Base-by-base conservation (phyloP, 2,888 invertebrate genomes). In the Elmis aenea region DNA sequence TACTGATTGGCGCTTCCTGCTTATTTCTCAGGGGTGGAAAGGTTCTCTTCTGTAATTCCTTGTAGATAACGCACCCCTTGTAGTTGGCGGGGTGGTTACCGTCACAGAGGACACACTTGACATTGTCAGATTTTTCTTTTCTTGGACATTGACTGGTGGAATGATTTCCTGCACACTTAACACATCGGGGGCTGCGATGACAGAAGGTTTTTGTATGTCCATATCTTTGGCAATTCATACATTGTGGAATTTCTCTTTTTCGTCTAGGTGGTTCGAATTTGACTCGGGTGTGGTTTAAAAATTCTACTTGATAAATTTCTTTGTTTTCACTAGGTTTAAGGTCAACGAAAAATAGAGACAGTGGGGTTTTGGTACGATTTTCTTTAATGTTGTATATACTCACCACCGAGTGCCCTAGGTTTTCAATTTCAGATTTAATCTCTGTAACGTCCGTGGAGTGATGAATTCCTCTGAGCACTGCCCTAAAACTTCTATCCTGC, bases 161-260 rank as follows among this genome's bases (percentile, higher is more conserved):
- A 21, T 46, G 42, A 11, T 40, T 31, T 11, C 27, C 20, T 13
- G 34, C 38, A 13, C 42, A 43, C 30, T 43, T 46, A 5, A 45
- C 32, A 13, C 38, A 42, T 14, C 5, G 26, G 2, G 32, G 33
- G 2, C 5, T 15, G 16, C 14, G 42, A 13, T 32, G 13, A 22
- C 33, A 42, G 27, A 42, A 30, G 14, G 18, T 42, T 15, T 45
- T 33, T 16, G 45, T 45, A 23, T 42, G 43, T 4, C 30, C 33
- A 6, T 26, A 34, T 12, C 12, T 15, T 36, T 43, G 44, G 14
- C 36, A 43, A 12, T 15, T 35, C 5, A 11, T 36, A 23, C 43
- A 43, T 27, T 43, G 43, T 6, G 30, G 12, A 10, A 43, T 35
- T 6, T 31, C 27, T 13, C 33, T 28, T 16, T 39, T 42, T 10